Evolutionary conservation across 1,140 invertebrate species (phyloP).

Genomic region (Idris sp.): DNA sequence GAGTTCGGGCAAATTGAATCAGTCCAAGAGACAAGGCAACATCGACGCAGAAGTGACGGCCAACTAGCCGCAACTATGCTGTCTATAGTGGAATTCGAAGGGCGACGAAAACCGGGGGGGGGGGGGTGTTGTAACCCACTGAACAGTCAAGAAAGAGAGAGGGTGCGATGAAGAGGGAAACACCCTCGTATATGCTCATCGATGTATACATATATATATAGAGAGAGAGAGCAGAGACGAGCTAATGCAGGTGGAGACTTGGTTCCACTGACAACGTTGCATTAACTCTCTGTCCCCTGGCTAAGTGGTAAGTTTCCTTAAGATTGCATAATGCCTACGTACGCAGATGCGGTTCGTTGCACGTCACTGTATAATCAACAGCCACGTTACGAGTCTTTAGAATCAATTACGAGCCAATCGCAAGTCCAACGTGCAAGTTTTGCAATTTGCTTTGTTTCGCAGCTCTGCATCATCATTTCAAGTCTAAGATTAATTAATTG

Average conservation of each 20-base stretch:
- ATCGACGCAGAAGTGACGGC: slow-evolving; percentile 77
- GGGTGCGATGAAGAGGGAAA: neutral
- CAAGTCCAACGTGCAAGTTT: slow-evolving; percentile 15
- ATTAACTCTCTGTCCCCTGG: slow-evolving; percentile 73
- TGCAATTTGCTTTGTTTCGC: slow-evolving; percentile 14
- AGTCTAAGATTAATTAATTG: too few relatives aligned
- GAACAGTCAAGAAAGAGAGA: slow-evolving; percentile 13
- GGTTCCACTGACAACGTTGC: slow-evolving; percentile 68
- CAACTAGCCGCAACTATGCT: slow-evolving; percentile 77
- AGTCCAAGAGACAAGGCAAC: slow-evolving; percentile 77
- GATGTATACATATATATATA: too few relatives aligned
- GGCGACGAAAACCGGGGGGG: too few relatives aligned
- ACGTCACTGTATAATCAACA: slow-evolving; percentile 50
- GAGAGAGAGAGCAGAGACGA: too few relatives aligned
- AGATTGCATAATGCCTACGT: slow-evolving; percentile 75
- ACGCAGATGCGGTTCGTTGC: slow-evolving; percentile 63
- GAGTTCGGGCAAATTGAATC: slow-evolving; percentile 78
- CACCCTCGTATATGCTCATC: slow-evolving; percentile 6
- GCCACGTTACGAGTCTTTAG: slow-evolving; percentile 36
- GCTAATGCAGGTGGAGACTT: slow-evolving; percentile 38
- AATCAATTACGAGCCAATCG: slow-evolving; percentile 46
- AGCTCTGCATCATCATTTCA: too few relatives aligned
- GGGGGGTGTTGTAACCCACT: too few relatives aligned
- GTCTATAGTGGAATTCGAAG: slow-evolving; percentile 65
- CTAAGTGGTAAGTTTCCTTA: slow-evolving; percentile 77